phyloP scores from a whole-genome alignment of 1,140 invertebrate species.

The Choristoneura fumiferana region DNA sequence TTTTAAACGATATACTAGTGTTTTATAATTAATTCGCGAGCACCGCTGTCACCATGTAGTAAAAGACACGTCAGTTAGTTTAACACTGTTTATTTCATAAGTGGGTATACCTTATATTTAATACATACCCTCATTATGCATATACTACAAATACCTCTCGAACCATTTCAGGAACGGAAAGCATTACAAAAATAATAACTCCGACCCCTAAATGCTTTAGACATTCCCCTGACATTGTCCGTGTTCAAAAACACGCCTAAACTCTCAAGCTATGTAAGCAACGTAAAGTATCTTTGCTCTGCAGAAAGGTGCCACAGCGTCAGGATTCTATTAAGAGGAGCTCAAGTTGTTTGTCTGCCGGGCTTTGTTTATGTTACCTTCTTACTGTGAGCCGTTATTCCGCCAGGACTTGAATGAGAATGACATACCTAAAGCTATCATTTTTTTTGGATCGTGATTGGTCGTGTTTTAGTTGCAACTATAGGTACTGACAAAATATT shows the following conservation, averaged over 20 bases:
- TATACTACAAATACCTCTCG: background rate
- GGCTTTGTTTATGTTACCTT: constrained; percentile 61
- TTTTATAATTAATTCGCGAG: too few species aligned
- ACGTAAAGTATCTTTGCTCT: constrained; percentile 46
- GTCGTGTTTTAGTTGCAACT: too few species aligned
- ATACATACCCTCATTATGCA: too few species aligned
- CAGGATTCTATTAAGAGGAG: constrained; percentile 65
- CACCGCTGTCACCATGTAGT: too few species aligned
- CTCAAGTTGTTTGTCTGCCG: constrained; percentile 57
- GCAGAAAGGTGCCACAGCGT: constrained; percentile 47
- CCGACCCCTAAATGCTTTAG: background rate
- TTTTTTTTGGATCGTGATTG: background rate
- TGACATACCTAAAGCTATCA: constrained; percentile 2
- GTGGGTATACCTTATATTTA: too few species aligned
- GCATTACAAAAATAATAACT: constrained; percentile 17
- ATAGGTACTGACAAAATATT: too few species aligned
- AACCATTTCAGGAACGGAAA: background rate
- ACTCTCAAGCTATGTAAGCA: constrained; percentile 32
- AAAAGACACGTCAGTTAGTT: too few species aligned
- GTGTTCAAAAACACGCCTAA: constrained; percentile 24
- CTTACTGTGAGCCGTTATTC: constrained; percentile 37
- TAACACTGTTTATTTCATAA: too few species aligned
- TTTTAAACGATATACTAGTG: too few species aligned
- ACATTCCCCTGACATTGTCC: constrained; percentile 16
- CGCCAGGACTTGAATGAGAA: background rate